Base-by-base conservation (phyloP, 1,140 invertebrate species). In the Drosophila pallidifrons region DNA sequence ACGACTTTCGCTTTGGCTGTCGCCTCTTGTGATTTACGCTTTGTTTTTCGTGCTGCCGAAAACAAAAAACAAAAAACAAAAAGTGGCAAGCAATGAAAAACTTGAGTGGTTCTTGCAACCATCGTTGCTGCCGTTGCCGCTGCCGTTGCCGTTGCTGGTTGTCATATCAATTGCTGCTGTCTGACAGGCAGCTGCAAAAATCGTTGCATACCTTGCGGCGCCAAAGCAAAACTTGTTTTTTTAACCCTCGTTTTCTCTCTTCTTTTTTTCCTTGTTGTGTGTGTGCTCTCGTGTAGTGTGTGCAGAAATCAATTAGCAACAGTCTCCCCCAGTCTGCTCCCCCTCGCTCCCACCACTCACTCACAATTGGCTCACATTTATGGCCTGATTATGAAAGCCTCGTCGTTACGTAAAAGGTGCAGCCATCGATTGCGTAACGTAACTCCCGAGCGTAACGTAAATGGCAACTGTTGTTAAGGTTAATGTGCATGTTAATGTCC, bases 221-320 rank as follows among this genome's bases (percentile, higher is more conserved):
- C 58, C 65, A 52, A 51, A 20, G 57, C 20, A 30, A 69, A 74
- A 74, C n/a, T 66, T 55, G 38, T 68, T 52, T 67, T 59, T 59
- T 72, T 57, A 54, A 41, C 65, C 28, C 30, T 43, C 10, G 46
- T 28, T 30, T 20, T 35, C 10, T 15, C 5, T 55, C 6, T 35
- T n/a, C 1, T 51, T 51, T 6, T 13, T 55, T 25, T 13, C n/a
- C 49, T 16, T 30, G 1, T 52, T 52, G 20, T 25, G 20, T 20
- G 10, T 52, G 11, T 30, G 7, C 10, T 28, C 7, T 51, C 47
- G 32, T n/a, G n/a, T 45, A 43, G 43, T 35, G 54, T 59, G 58
- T 49, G 49, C 57, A 74, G 58, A 75, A 75, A 75, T 75, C 72
- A 75, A 75, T 75, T 75, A 75, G 66, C 66, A 61, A 25, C 28